phyloP scores from a whole-genome alignment of 2,888 invertebrate genomes.

The Drosophila merina region DNA sequence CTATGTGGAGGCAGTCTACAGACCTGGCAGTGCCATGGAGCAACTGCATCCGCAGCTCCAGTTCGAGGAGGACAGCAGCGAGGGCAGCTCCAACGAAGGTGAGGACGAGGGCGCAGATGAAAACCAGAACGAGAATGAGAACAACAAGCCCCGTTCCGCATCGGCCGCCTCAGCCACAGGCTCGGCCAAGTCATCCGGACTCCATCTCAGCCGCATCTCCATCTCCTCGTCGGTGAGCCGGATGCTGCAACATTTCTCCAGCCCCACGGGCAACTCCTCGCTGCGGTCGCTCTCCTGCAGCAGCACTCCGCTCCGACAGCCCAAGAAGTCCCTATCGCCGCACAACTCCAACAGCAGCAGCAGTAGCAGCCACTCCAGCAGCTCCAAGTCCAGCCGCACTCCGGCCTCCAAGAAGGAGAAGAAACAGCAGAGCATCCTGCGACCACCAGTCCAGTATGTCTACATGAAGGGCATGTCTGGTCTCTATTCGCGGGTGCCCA shows the following conservation, averaged over 20 bases:
- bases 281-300: constrained; percentile 87
- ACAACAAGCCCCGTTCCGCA: constrained; percentile 47
- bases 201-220: constrained; percentile 83
- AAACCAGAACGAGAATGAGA: constrained; percentile 48
- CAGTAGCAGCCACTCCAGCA: constrained; percentile 40
- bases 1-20: constrained; percentile 69
- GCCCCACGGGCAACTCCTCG: constrained; percentile 85
- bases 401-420: constrained; percentile 71
- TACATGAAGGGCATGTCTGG: constrained; percentile 92
- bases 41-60: constrained; percentile 56
- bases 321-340: constrained; percentile 54
- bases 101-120: constrained; percentile 59
- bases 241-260: constrained; percentile 88
- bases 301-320: constrained; percentile 83
- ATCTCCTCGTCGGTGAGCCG: constrained; percentile 87
- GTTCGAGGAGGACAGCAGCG: constrained; percentile 56
- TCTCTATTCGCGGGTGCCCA: constrained; percentile 91
- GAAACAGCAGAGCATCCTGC: constrained; percentile 89
- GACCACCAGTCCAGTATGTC: constrained; percentile 91
- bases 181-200: constrained; percentile 59
- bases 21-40: constrained; percentile 69
- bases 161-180: constrained; percentile 49
- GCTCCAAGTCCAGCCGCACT: constrained; percentile 41
- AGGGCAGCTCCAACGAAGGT: constrained; percentile 35
- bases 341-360: constrained; percentile 57